A percentile compares a stretch with the other conserved stretches of the same genome.
phyloP scores from a whole-genome alignment of 2,113 vertebrate species.

The Gadus chalcogrammus region DNA sequence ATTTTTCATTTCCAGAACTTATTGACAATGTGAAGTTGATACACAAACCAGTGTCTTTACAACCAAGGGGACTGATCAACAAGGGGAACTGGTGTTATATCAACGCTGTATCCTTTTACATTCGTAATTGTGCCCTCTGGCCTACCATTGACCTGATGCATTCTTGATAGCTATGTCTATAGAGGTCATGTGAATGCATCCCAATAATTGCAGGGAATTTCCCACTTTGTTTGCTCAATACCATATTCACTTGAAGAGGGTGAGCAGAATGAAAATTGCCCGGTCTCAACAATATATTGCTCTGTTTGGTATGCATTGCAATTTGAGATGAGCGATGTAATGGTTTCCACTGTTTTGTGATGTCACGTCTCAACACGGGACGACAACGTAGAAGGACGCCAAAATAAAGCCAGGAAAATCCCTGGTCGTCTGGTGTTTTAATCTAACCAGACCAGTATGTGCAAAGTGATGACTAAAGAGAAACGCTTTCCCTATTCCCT shows the following conservation, averaged over 20 bases:
- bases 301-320: no score
- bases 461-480: not conserved
- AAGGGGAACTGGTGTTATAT: conserved; percentile 99
- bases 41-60: conserved; percentile 98
- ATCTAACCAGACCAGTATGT: not conserved
- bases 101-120: conserved; percentile 96
- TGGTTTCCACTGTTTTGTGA: not conserved
- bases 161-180: not conserved
- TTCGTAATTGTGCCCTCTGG: not conserved
- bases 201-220: not conserved
- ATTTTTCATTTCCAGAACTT: conserved; percentile 81
- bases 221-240: not conserved
- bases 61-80: conserved; percentile 98
- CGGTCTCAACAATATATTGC: no score
- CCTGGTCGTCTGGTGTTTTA: not conserved
- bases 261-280: not conserved
- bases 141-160: not conserved
- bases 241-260: not conserved
- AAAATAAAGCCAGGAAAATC: not conserved
- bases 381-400: not conserved
- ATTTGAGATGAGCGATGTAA: no score
- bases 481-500: not conserved
- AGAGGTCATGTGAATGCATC: not conserved
- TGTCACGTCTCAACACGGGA: not conserved
- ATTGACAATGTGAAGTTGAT: conserved; percentile 96